These are phyloP conservation scores for Epizoanthus stellaris DNA, from an alignment of 92 coral and sea anemone genomes.

Conservation along the genomic window DNA sequence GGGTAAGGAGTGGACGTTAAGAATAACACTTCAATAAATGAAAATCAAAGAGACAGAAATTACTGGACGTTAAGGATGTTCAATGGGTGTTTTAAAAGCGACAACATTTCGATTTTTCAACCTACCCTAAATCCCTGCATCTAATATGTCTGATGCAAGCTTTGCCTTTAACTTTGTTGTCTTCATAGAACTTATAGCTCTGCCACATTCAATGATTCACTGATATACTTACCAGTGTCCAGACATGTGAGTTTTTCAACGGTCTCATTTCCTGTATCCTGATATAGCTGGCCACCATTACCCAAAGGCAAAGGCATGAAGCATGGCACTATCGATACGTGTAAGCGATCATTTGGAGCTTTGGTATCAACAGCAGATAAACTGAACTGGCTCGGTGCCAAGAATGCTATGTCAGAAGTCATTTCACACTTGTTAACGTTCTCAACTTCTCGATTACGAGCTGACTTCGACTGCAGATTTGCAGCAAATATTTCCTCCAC, in stretches of 20 bases:
- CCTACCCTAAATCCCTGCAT: too few relatives aligned
- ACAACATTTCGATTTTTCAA: too few relatives aligned
- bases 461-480: not conserved
- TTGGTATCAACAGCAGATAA: not conserved
- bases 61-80: too few relatives aligned
- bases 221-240: not conserved
- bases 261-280: not conserved
- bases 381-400: not conserved
- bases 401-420: not conserved
- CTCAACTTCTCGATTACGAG: not conserved
- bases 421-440: not conserved
- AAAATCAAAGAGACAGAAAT: too few relatives aligned
- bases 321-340: not conserved
- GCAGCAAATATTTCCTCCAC: not conserved
- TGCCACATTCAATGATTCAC: not conserved
- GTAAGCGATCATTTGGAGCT: not conserved
- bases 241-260: not conserved
- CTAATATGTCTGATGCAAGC: not conserved
- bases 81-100: too few relatives aligned
- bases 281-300: not conserved
- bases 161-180: not conserved
- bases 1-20: too few relatives aligned
- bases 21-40: too few relatives aligned
- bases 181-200: not conserved
- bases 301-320: too few relatives aligned